These are phyloP conservation scores for Aldabrachelys gigantea DNA, from an alignment of 2,113 vertebrate genomes.

Conservation along the genomic window DNA sequence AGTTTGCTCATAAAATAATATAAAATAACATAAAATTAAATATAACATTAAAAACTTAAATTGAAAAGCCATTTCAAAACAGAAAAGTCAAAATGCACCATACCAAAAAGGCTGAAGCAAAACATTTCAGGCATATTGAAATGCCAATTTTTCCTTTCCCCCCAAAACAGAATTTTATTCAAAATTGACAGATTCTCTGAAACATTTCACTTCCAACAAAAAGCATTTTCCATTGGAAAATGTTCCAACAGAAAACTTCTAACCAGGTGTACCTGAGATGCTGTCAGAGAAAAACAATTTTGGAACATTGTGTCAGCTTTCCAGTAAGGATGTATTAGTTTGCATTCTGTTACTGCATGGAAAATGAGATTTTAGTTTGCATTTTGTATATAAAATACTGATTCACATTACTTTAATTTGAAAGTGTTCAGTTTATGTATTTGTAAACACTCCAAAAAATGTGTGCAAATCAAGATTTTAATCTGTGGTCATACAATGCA, in stretches of 20 bases:
- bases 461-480: slow-evolving; percentile 49
- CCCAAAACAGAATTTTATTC: background rate
- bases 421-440: slow-evolving; percentile 42
- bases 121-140: background rate
- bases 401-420: background rate
- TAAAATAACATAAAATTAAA: too few species aligned
- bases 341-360: background rate
- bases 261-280: background rate
- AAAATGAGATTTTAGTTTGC: background rate
- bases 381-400: background rate
- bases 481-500: slow-evolving; percentile 44
- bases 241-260: background rate
- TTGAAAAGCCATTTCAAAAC: background rate
- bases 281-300: background rate
- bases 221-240: background rate
- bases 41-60: background rate
- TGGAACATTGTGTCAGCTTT: background rate
- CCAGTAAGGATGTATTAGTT: background rate
- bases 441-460: slow-evolving; percentile 48
- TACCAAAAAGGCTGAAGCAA: background rate
- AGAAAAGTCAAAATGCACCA: background rate
- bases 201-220: background rate
- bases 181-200: background rate
- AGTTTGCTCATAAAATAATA: too few species aligned
- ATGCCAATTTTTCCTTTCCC: background rate